Base-by-base conservation (phyloP, 2,888 invertebrate species). In the Leptura quadrifasciata region DNA sequence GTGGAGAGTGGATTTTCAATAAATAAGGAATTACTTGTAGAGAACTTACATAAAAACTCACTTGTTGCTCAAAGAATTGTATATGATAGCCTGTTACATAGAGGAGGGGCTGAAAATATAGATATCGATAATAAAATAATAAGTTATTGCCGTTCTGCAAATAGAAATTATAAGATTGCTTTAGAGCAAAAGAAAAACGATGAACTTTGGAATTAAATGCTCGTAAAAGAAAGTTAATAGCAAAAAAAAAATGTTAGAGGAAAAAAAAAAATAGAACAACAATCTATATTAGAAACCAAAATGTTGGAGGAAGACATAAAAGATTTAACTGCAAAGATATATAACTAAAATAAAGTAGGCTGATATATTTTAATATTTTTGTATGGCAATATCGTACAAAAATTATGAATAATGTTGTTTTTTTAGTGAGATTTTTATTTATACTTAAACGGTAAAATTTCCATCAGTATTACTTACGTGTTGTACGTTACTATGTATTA, bases 151-250 rank as follows among this genome's bases (percentile, higher is more conserved):
- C 39, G 39, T 39, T 39, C 39, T 39, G 39, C 39, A 39, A 39
- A 39, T 39, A 39, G 39, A 39, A 39, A 39, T 39, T 39, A 39
- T 39, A 39, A 39, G 39, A 12, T 0, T 39, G 39, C 39, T 2
- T 15, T 39, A 39, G 39, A 39, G 15, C 39, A 15, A 55, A 57
- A 57, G 15, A 57, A 21, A 20, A 20, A 57, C 3, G 21, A 57
- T 20, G 12, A 21, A 20, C 2, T 20, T 57, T 57, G 3, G 10
- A 57, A 57, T 1, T 2, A 57, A 21, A 5, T 21, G 57, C 20
- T 57, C 15, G 15, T 21, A 57, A 57, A 57, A 57, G 57, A 57
- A 57, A 57, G 15, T 10, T 12, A 57, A 57, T 57, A 57, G 20
- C 17, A 9, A 9, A 18, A 17, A 55, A 55, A 18, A 55, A 18